Evolutionary conservation across 2,113 vertebrate species (phyloP).

Genomic region (Leucosticte australis): DNA sequence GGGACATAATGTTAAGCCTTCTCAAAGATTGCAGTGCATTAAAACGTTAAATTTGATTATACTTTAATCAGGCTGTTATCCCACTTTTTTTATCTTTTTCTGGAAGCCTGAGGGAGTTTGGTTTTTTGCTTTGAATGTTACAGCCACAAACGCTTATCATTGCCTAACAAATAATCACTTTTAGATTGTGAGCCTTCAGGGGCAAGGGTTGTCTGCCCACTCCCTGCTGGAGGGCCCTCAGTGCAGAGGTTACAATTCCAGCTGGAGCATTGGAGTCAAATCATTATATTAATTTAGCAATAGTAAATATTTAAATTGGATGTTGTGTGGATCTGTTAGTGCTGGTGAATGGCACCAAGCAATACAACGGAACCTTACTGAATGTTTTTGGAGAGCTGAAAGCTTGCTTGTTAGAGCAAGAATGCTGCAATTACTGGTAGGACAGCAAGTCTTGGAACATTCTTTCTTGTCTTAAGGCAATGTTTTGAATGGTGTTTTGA

Average conservation of each 20-base stretch:
- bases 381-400: neutral
- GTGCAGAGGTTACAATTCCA: slow-evolving; percentile 21
- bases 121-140: slow-evolving; percentile 4
- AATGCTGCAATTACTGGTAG: neutral
- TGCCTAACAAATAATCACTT: slow-evolving; percentile 50
- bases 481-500: neutral
- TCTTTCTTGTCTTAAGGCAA: neutral
- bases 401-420: neutral
- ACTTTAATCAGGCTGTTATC: neutral
- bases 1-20: neutral
- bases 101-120: neutral
- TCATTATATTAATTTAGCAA: slow-evolving; percentile 2
- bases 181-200: neutral
- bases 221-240: neutral
- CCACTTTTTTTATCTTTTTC: neutral
- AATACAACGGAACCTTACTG: neutral
- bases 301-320: slow-evolving; percentile 24
- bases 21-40: neutral
- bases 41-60: neutral
- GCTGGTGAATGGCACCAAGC: neutral
- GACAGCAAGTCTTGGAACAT: neutral
- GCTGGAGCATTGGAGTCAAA: slow-evolving; percentile 12
- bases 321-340: neutral
- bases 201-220: slow-evolving; percentile 23
- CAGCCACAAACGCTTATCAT: neutral